Evolutionary conservation across 2,888 invertebrate species (phyloP), one percentile per base, ranked within the genome.

Genomic region (Philopedon plagiatum): DNA sequence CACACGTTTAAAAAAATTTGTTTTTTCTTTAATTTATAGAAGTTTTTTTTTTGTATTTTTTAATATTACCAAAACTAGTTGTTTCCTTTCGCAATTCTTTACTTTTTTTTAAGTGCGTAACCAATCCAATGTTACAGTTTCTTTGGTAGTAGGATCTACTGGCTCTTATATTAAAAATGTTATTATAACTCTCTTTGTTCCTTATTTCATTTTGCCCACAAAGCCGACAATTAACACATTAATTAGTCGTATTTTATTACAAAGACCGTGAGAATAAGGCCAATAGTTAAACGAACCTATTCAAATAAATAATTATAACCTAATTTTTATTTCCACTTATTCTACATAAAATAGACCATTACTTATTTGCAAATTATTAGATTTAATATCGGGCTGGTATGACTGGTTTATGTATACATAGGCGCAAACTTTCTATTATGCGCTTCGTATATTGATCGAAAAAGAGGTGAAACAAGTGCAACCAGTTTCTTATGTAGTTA

Each of bases 241-340:
- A 51, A 29, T 51, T 29, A 26, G 29, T 19, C 13, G 13, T 19
- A 37, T 37, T 58, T 37, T 15, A 58, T 58, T 13, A 39, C 23
- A 58, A 58, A 23, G 15, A 21, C 23, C 64, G 64, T 64, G 64
- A 21, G 64, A 64, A 64, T 64, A 64, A 56, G 64, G 64, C 23
- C 44, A 41, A 39, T 37, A 19, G 41, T 41, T 15, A 39, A 64
- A 41, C 39, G 56, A 18, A 13, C 54, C 32, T 21, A 64, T 54
- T 62, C 26, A 26, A 37, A 64, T 64, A 7, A 34, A 64, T 64
- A 13, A 51, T 64, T 41, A 64, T 64, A 51, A 57, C 39, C 57
- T 37, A 23, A 41, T 41, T 58, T 58, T 39, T 58, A 41, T 21
- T 58, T 58, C 29, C 13, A 54, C 51, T 29, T 54, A 29, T 54